phyloP scores from a whole-genome alignment of 2,113 vertebrate genomes.

The Chloropsis cyanopogon region DNA sequence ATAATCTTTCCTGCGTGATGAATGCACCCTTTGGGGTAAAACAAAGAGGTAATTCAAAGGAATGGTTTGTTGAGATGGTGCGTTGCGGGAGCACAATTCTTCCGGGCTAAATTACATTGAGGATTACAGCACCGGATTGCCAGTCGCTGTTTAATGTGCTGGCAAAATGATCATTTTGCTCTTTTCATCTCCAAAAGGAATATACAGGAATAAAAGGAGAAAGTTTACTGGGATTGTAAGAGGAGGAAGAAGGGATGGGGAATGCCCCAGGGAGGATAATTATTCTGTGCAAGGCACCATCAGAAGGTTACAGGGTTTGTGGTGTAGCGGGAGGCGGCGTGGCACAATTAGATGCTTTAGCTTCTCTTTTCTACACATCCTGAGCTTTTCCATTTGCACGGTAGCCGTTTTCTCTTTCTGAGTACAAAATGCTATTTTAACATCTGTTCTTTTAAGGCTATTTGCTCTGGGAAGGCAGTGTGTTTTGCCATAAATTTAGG shows the following conservation, averaged over 20 bases:
- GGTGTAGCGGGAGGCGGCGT: not conserved
- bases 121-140: slow-evolving; percentile 9
- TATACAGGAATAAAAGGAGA: slow-evolving; percentile 32
- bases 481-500: slow-evolving; percentile 96
- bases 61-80: slow-evolving; percentile 31
- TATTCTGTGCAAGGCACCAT: slow-evolving; percentile 25
- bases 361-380: slow-evolving; percentile 64
- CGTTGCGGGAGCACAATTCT: slow-evolving; percentile 26
- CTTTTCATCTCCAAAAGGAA: slow-evolving; percentile 45
- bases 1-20: slow-evolving; percentile 1
- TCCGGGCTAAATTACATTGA: slow-evolving; percentile 1
- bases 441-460: slow-evolving; percentile 92
- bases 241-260: not conserved
- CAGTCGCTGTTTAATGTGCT: slow-evolving; percentile 31
- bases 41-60: slow-evolving; percentile 64
- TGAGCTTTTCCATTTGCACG: slow-evolving; percentile 49
- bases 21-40: slow-evolving; percentile 40
- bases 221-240: slow-evolving; percentile 39
- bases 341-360: slow-evolving; percentile 45
- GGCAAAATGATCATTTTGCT: slow-evolving; percentile 49
- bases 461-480: slow-evolving; percentile 80
- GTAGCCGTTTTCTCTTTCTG: slow-evolving; percentile 64
- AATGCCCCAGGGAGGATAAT: slow-evolving; percentile 29
- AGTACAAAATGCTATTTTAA: slow-evolving; percentile 79
- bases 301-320: slow-evolving; percentile 26